Conservation (phyloP, 1,140 invertebrate genomes). For the Lepidurus arcticus region DNA sequence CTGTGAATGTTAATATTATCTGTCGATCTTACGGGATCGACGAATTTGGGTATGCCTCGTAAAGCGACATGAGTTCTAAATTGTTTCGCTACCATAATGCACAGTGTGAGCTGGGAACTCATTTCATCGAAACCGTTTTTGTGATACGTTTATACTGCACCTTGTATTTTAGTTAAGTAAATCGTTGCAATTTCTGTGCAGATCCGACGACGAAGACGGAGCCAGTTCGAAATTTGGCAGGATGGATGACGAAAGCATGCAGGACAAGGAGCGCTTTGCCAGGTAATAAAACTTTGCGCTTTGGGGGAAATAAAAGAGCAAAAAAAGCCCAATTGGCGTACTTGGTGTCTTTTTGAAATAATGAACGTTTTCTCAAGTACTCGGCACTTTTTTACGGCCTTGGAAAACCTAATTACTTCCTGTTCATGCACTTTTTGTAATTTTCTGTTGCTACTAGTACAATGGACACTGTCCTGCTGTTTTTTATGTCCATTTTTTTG, state of each 20-base stretch:
- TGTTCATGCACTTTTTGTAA: neutral
- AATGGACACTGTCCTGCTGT: constrained; percentile 16
- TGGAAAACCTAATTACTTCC: neutral
- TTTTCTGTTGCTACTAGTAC: constrained; percentile 14
- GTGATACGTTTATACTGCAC: neutral
- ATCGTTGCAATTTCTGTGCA: constrained; percentile 43
- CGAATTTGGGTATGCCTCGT: no score
- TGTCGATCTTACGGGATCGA: neutral
- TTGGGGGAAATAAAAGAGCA: neutral
- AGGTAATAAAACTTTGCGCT: constrained; percentile 54
- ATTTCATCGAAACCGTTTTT: neutral
- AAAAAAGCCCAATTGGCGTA: neutral
- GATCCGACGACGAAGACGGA: constrained; percentile 80
- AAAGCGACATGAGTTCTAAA: no score
- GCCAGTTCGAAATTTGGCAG: constrained; percentile 67
- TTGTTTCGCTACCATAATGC: no score
- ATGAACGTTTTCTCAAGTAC: neutral
- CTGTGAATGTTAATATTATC: neutral
- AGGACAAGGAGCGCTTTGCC: constrained; percentile 92
- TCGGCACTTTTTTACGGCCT: constrained; percentile 27
- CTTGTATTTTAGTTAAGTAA: neutral
- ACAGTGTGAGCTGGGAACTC: neutral
- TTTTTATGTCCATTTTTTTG: constrained; percentile 11
- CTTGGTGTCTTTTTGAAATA: neutral
- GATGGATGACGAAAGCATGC: constrained; percentile 87